Percentiles rank a stretch among this genome's conserved stretches.
Evolutionary conservation across 2,113 vertebrate species (phyloP).

Genomic region (Odocoileus virginianus): DNA sequence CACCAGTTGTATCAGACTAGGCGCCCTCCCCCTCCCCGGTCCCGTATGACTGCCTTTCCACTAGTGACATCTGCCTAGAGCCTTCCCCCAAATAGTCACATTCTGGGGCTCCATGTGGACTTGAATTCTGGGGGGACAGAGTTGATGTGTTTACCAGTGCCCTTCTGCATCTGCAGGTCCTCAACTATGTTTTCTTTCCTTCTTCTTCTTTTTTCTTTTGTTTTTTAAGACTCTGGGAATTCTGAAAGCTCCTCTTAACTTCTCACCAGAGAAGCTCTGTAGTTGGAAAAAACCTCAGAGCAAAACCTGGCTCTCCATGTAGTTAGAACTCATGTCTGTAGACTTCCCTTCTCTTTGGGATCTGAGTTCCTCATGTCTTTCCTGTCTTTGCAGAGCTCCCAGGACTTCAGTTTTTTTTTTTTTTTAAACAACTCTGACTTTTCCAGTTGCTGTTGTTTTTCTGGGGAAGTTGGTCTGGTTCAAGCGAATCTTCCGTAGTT

Average conservation of each 20-base stretch:
- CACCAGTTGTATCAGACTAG: neutral
- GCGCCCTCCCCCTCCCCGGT: rapidly evolving
- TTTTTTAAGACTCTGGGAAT: neutral
- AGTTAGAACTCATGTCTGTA: neutral
- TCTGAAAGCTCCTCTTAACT: neutral
- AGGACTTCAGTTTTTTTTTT: neutral
- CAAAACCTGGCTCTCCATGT: neutral
- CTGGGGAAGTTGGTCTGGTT: neutral
- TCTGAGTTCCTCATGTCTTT: neutral
- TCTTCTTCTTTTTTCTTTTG: neutral
- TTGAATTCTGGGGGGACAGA: neutral
- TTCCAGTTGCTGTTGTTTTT: neutral
- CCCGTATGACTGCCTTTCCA: neutral
- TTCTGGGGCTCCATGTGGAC: neutral
- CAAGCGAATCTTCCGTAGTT: neutral
- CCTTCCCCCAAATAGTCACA: neutral
- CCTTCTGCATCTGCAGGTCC: neutral
- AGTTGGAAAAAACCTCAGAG: neutral
- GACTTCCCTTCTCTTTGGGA: neutral
- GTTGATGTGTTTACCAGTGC: neutral
- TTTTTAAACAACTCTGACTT: neutral
- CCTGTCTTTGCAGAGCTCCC: neutral
- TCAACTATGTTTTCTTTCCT: neutral
- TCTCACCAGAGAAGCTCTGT: neutral
- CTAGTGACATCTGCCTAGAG: neutral